Conservation (phyloP, 2,797 vertebrate genomes). For the Ispidina lecontei region DNA sequence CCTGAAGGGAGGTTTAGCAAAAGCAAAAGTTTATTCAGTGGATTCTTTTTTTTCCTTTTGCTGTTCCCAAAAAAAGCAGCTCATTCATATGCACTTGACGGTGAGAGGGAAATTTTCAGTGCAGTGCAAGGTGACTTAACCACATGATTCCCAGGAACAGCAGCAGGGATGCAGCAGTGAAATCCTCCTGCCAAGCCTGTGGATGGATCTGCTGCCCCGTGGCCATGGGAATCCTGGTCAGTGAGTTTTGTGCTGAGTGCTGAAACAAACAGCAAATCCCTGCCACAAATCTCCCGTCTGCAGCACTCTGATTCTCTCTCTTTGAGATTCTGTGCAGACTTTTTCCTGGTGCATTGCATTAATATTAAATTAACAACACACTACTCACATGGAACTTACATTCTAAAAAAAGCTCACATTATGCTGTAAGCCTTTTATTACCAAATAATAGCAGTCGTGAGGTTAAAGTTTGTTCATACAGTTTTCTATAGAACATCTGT, state of each 20-base stretch:
- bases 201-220: not conserved
- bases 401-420: constrained; percentile 77
- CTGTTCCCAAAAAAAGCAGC: constrained; percentile 47
- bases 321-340: constrained; percentile 65
- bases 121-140: constrained; percentile 26
- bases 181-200: not conserved
- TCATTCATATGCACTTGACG: constrained; percentile 54
- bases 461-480: constrained; percentile 75
- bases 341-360: constrained; percentile 71
- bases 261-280: constrained; percentile 22
- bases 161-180: not conserved
- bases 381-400: constrained; percentile 69
- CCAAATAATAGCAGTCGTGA: constrained; percentile 77
- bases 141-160: constrained; percentile 16
- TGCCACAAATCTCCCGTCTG: constrained; percentile 32
- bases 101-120: constrained; percentile 45
- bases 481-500: constrained; percentile 75
- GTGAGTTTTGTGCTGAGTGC: constrained; percentile 4
- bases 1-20: constrained; percentile 36
- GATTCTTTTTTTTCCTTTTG: constrained; percentile 36
- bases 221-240: constrained; percentile 14
- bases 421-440: constrained; percentile 78
- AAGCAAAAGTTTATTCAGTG: constrained; percentile 49
- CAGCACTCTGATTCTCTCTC: constrained; percentile 51
- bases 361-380: constrained; percentile 77